Evolutionary conservation across 2,113 vertebrate species (phyloP), one percentile per base, ranked within the genome.

Genomic region (Melozone crissalis): DNA sequence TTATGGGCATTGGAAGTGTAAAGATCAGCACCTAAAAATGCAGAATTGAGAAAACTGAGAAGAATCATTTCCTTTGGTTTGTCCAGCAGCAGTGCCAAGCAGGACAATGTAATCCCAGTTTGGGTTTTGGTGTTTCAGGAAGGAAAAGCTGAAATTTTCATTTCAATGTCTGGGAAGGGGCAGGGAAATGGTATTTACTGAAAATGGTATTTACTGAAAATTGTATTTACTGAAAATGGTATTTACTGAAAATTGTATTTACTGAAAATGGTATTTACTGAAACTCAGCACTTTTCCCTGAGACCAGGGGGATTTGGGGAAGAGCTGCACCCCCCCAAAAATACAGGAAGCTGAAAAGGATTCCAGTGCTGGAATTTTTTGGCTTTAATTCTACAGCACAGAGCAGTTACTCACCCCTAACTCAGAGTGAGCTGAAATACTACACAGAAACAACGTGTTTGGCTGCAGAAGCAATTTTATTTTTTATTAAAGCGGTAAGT

Each of bases 141-240:
- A 49, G 47, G 57, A 83, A 68, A 31, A 76, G 4, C 5, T 52
- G 71, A 19, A n/a, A 27, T 41, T 41, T 41, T 55, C 11, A 44
- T 57, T 78, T 27, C 15, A 31, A 0, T 51, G 22, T 16, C 14
- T 59, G 13, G 18, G 17, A 43, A 43, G 2, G 1, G 7, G 5
- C 3, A 24, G 4, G 14, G 23, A 44, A 61, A 33, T 51, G 62
- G 3, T 7, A 2, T 18, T 69, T 31, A 22, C 12, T 65, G 46
- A 46, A 46, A 46, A 12, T 27, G 23, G 22, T 7, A 24, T 51
- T 51, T 51, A 24, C 11, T 65, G 23, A 9, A 73, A 49, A 12
- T 27, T n/a, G n/a, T n/a, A n/a, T n/a, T n/a, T n/a, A n/a, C 37
- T 37, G 37, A 37, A 44, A 61, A 33, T 51, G 61, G 3, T 6